These are phyloP conservation scores for Aselliscus stoliczkanus DNA, from an alignment of 2,797 vertebrate species.

Conservation along the genomic window DNA sequence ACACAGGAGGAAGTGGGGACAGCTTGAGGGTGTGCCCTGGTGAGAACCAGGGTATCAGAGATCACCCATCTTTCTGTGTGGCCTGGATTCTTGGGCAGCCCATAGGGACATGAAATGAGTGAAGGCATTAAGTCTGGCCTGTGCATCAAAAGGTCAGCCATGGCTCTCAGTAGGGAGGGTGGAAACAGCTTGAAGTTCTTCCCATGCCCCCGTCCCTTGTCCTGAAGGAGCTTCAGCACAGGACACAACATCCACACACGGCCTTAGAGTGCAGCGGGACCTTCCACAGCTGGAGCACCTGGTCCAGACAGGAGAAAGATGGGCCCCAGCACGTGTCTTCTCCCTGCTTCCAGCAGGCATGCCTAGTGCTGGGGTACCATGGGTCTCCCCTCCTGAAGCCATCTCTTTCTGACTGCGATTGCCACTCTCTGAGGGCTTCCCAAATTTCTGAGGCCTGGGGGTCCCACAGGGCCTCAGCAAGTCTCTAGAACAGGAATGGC, in stretches of 20 bases:
- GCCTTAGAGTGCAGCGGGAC: not conserved
- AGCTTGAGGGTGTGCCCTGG: not conserved
- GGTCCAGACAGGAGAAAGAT: not conserved
- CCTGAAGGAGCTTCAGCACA: not conserved
- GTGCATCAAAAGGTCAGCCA: not conserved
- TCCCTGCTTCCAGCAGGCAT: not conserved
- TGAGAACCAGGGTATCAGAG: rapidly evolving
- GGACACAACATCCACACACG: not conserved
- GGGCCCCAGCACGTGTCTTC: not conserved
- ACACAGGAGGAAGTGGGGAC: not conserved
- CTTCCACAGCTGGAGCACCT: not conserved
- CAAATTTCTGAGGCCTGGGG: not conserved
- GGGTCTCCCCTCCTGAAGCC: not conserved
- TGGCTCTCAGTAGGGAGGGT: not conserved
- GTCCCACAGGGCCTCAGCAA: not conserved
- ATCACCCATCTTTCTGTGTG: not conserved
- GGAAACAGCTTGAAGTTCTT: not conserved
- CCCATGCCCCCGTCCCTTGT: rapidly evolving
- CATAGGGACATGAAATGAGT: no score
- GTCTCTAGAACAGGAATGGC: not conserved
- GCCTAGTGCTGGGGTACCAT: not conserved
- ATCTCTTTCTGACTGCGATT: not conserved
- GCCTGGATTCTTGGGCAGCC: not conserved
- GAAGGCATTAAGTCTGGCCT: not conserved
- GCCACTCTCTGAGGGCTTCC: not conserved